Conservation (phyloP, 2,888 invertebrate genomes). For the Bimastos eiseni region DNA sequence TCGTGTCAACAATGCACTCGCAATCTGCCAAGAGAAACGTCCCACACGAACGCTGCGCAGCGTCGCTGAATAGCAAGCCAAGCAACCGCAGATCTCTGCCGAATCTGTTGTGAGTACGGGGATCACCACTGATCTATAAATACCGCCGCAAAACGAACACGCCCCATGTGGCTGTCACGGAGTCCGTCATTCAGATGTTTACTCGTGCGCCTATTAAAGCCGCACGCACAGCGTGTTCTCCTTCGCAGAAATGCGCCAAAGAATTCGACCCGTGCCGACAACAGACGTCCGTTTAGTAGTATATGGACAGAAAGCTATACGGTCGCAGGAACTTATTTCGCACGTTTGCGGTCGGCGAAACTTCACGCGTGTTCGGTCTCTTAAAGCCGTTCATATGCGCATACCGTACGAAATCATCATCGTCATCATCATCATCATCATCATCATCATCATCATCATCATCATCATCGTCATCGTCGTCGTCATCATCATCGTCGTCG, state of each 20-base stretch:
- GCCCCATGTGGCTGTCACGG: constrained; percentile 4
- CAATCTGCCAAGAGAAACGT: background rate
- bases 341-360: background rate
- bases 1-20: background rate
- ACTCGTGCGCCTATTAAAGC: constrained; percentile 9
- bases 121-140: constrained; percentile 5
- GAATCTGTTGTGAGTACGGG: background rate
- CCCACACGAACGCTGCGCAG: background rate
- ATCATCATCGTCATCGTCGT: background rate
- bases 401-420: background rate
- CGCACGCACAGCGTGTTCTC: background rate
- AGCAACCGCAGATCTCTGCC: background rate
- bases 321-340: background rate
- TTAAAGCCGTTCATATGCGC: background rate
- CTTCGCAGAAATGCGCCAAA: background rate
- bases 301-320: background rate
- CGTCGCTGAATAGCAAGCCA: background rate
- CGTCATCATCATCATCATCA: background rate
- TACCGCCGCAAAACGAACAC: constrained; percentile 6
- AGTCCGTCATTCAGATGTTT: background rate
- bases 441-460: background rate
- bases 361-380: background rate
- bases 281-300: background rate
- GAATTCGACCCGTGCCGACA: background rate
- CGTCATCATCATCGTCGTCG: background rate